These are phyloP conservation scores for Phylloscopus whistleri DNA, from an alignment of 2,113 vertebrate genomes.

Conservation along the genomic window DNA sequence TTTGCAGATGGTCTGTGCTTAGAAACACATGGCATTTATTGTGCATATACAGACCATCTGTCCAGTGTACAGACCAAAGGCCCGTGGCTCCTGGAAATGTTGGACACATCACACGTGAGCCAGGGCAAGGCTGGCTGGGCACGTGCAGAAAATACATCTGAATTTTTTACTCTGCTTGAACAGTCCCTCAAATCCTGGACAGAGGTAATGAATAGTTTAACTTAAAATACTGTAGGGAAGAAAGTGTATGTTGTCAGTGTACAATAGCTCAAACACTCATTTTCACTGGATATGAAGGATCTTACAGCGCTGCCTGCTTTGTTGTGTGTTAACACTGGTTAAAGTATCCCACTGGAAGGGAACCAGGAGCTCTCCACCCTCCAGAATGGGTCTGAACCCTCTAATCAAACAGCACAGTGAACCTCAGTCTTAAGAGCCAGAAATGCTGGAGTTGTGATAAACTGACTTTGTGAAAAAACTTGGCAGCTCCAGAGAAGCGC, in stretches of 20 bases:
- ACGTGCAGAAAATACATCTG: neutral
- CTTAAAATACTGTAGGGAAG: neutral
- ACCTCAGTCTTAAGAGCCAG: neutral
- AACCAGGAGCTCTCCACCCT: neutral
- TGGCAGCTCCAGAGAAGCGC: neutral
- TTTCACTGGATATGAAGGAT: neutral
- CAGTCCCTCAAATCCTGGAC: neutral
- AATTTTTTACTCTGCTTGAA: neutral
- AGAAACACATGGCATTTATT: slow-evolving; percentile 37
- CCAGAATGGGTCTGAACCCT: neutral
- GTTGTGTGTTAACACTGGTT: neutral
- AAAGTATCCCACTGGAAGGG: neutral
- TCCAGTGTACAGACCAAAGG: neutral
- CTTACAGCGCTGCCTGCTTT: neutral
- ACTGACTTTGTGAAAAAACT: neutral
- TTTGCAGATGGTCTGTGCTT: slow-evolving; percentile 27
- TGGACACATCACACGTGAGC: neutral
- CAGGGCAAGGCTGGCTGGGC: neutral
- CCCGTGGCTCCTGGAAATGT: neutral
- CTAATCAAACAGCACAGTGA: neutral
- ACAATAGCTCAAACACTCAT: neutral
- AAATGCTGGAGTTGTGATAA: neutral
- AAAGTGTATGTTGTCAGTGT: neutral
- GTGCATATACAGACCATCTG: slow-evolving; percentile 24
- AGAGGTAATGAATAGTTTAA: neutral